Evolutionary conservation across 2,888 invertebrate species (phyloP).

Genomic region (Electrophaes corylata): DNA sequence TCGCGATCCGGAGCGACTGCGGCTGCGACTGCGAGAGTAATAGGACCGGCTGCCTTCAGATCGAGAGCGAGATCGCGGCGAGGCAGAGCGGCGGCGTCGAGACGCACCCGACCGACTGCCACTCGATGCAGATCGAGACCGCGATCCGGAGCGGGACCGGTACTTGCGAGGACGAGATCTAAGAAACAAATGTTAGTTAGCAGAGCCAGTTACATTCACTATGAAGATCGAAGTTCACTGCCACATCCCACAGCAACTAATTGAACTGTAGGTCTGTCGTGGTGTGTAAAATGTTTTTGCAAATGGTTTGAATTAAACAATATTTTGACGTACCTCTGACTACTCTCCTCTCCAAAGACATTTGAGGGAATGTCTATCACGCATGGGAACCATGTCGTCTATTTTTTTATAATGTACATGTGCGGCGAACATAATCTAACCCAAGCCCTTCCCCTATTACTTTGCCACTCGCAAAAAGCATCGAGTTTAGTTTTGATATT

Average conservation of each 20-base stretch:
- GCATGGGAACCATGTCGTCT: too few relatives aligned
- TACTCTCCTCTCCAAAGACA: too few relatives aligned
- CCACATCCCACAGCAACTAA: not conserved
- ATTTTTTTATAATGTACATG: not conserved
- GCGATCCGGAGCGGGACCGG: constrained; percentile 86
- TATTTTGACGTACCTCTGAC: too few relatives aligned
- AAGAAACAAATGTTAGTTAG: constrained; percentile 26
- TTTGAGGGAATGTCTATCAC: too few relatives aligned
- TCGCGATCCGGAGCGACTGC: constrained; percentile 83
- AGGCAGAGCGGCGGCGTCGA: constrained; percentile 66
- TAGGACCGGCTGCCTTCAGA: constrained; percentile 85
- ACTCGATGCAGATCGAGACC: constrained; percentile 82
- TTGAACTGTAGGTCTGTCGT: too few relatives aligned
- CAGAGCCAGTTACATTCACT: constrained; percentile 5
- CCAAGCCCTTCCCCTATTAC: not conserved
- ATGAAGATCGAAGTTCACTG: not conserved
- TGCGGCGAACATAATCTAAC: not conserved
- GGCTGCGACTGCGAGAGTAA: constrained; percentile 85
- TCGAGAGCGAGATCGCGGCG: constrained; percentile 84
- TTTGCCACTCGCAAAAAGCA: not conserved
- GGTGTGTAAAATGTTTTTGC: too few relatives aligned
- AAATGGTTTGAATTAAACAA: too few relatives aligned
- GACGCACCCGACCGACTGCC: constrained; percentile 71
- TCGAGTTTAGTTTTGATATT: not conserved
- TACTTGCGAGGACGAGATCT: constrained; percentile 87